phyloP scores from a whole-genome alignment of 2,888 invertebrate species.

The Phymatocera aterrima region DNA sequence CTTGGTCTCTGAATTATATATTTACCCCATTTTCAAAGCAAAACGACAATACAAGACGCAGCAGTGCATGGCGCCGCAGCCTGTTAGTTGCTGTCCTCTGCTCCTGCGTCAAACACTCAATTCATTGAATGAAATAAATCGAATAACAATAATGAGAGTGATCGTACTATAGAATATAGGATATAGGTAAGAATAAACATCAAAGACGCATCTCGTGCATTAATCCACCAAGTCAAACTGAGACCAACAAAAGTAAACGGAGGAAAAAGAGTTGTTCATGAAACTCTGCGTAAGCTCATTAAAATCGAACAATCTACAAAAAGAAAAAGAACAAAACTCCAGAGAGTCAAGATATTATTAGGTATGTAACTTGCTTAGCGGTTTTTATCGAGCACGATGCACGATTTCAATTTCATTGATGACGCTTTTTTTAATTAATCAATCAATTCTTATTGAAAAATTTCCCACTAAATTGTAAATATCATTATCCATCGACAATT shows the following conservation, averaged over 20 bases:
- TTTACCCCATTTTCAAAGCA: slow-evolving; percentile 74
- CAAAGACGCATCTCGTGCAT: slow-evolving; percentile 12
- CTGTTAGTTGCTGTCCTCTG: slow-evolving; percentile 73
- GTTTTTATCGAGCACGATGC: slow-evolving; percentile 35
- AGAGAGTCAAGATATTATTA: slow-evolving; percentile 21
- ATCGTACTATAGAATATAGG: too few relatives aligned
- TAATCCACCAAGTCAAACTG: background rate
- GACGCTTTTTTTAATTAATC: too few relatives aligned
- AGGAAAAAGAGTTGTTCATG: background rate
- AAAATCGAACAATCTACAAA: background rate
- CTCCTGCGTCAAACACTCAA: slow-evolving; percentile 73
- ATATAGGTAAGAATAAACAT: background rate
- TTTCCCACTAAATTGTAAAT: too few relatives aligned
- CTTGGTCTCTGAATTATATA: slow-evolving; percentile 59
- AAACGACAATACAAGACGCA: slow-evolving; percentile 73
- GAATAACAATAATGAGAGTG: too few relatives aligned
- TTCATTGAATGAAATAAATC: slow-evolving; percentile 65
- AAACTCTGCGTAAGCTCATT: slow-evolving; percentile 3
- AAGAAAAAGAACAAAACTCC: background rate
- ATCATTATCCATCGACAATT: too few relatives aligned
- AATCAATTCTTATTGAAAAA: too few relatives aligned
- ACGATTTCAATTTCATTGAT: slow-evolving; percentile 14
- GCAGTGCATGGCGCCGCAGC: slow-evolving; percentile 72
- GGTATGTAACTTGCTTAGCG: slow-evolving; percentile 15
- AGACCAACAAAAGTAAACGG: background rate